A percentile compares a stretch with the other conserved stretches of the same genome.
phyloP scores from a whole-genome alignment of 2,888 invertebrate species.

The Pelosia muscerda region DNA sequence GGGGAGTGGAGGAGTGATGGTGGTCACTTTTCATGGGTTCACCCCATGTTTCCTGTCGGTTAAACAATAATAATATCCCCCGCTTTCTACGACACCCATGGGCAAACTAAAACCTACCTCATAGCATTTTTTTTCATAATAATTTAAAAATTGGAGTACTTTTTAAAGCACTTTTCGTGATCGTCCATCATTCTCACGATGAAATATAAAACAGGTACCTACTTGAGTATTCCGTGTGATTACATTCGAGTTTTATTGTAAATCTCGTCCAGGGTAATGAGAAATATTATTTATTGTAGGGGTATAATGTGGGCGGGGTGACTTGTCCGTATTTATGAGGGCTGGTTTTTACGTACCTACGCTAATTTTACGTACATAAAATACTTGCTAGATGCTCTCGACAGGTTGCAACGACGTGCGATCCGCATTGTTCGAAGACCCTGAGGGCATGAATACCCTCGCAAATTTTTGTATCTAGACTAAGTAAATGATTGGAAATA shows the following conservation, averaged over 20 bases:
- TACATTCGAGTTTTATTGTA: constrained; percentile 60
- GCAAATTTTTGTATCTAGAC: too few species aligned
- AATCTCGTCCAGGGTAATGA: constrained; percentile 69
- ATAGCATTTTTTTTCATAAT: constrained; percentile 4
- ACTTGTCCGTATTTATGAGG: constrained; percentile 46
- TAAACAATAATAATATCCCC: background rate
- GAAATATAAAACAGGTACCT: constrained; percentile 42
- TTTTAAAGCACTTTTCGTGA: constrained; percentile 1
- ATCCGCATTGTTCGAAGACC: too few species aligned
- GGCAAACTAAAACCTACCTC: background rate
- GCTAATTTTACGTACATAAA: too few species aligned
- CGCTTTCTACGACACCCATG: background rate
- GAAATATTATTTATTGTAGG: constrained; percentile 79
- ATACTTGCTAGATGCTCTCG: too few species aligned
- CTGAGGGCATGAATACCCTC: too few species aligned
- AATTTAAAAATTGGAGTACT: background rate
- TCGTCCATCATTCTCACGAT: constrained; percentile 30
- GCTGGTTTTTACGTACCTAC: constrained; percentile 57
- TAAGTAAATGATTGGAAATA: too few species aligned
- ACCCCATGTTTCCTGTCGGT: too few species aligned
- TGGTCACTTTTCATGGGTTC: background rate
- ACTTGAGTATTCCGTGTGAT: constrained; percentile 54
- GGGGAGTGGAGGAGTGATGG: too few species aligned
- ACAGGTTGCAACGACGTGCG: too few species aligned
- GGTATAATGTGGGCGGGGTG: constrained; percentile 33